A percentile compares a stretch with the other conserved stretches of the same genome.
phyloP scores from a whole-genome alignment of 2,113 vertebrate species.

The Tragulus kanchil region DNA sequence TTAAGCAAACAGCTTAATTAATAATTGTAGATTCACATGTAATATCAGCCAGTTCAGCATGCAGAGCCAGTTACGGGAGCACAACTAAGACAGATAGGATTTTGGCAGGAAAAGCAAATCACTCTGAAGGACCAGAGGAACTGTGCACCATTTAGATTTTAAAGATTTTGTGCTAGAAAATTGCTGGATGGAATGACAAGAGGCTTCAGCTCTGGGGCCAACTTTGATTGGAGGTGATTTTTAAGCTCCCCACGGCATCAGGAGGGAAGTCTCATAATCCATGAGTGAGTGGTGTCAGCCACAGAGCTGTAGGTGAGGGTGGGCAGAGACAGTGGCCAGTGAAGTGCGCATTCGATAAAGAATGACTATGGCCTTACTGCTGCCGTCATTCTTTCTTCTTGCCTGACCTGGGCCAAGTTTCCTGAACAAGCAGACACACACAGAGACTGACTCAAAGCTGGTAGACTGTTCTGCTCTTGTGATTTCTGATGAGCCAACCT shows the following conservation, averaged over 20 bases:
- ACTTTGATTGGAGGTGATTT: background rate
- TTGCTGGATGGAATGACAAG: background rate
- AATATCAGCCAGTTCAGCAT: background rate
- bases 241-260: background rate
- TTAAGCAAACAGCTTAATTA: background rate
- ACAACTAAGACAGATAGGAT: background rate
- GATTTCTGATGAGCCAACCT: background rate
- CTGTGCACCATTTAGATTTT: background rate
- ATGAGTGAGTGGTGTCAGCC: background rate
- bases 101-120: background rate
- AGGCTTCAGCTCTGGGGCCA: background rate
- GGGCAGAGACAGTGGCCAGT: background rate
- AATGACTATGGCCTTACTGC: background rate
- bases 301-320: background rate
- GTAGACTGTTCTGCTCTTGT: background rate
- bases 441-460: background rate
- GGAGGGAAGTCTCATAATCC: background rate
- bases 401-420: background rate
- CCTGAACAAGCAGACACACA: background rate
- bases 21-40: too few relatives aligned
- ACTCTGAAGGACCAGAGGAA: background rate
- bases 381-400: background rate
- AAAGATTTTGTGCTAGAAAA: slow-evolving; percentile 35
- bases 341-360: background rate
- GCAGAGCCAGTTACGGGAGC: background rate